Evolutionary conservation across 2,888 invertebrate species (phyloP), one percentile per base, ranked within the genome.

Genomic region (Stenichneumon culpator): DNA sequence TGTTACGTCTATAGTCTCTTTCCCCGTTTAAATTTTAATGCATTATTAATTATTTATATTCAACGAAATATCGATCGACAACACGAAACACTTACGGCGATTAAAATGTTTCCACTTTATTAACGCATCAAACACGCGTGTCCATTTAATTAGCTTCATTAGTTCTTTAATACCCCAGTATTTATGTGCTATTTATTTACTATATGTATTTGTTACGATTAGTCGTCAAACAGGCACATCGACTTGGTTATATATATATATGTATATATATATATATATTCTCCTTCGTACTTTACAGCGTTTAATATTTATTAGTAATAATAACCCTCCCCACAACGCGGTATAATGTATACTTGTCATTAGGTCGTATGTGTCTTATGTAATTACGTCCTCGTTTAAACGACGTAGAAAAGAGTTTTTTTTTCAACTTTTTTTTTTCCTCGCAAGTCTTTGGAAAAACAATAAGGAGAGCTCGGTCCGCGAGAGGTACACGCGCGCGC

Each of bases 151-250:
- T 79, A 77, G 25, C 73, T 86, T 79, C 67, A 69, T 78, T 63
- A 68, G 52, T 82, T 78, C 63, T 78, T 73, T 70, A 47, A 77
- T 77, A 65, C 60, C 73, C 47, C 54, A 22, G 50, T 52, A 28
- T 79, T 67, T 79, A 69, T 63, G 47, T 65, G 69, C 57, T 83
- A 74, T 78, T 82, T 73, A 79, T 19, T 19, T n/a, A 52, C 44
- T 78, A 84, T 84, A 83, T 87, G 79, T 80, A 80, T 75, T 84
- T 72, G 89, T 86, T 91, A 92, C 85, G 89, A 90, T 90, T 92
- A 92, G 86, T 92, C 88, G 87, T 93, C 92, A 91, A 93, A 93
- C 92, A 93, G 93, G 93, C 93, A 93, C 93, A 93, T 93, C 91
- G 91, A 93, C 90, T 92, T 92, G 92, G 90, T 93, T 93, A 93